These are phyloP conservation scores for Agrotis puta DNA, from an alignment of 2,888 invertebrate genomes.

Conservation along the genomic window DNA sequence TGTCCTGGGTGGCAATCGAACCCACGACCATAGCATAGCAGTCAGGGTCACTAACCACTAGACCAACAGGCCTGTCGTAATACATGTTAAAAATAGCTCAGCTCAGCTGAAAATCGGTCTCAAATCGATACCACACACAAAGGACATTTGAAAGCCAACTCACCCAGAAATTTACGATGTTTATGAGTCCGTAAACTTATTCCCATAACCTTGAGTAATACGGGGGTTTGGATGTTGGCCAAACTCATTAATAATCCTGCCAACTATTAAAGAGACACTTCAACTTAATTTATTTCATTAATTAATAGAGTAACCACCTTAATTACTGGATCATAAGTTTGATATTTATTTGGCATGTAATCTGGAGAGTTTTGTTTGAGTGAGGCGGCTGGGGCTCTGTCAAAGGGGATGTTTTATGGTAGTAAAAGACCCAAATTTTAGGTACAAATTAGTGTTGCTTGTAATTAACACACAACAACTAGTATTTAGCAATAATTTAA, in stretches of 20 bases:
- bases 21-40: too few species aligned
- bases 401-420: constrained; percentile 5
- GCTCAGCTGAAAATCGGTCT: not conserved
- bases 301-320: constrained; percentile 66
- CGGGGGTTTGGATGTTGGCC: constrained; percentile 67
- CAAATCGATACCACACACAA: constrained; percentile 35
- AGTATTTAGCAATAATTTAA: too few species aligned
- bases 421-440: constrained; percentile 12
- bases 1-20: too few species aligned
- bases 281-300: constrained; percentile 67
- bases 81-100: constrained; percentile 1
- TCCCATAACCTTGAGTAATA: constrained; percentile 67
- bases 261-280: constrained; percentile 70
- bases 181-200: constrained; percentile 62
- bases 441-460: not conserved
- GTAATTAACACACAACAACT: not conserved
- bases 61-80: too few species aligned
- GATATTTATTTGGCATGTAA: constrained; percentile 59
- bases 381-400: not conserved
- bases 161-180: constrained; percentile 58
- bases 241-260: constrained; percentile 69
- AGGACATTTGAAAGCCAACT: constrained; percentile 26
- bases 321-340: constrained; percentile 58
- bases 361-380: constrained; percentile 32
- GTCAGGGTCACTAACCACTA: too few species aligned